These are phyloP conservation scores for Brachionus angularis DNA, from an alignment of 1,140 invertebrate species.

Conservation along the genomic window DNA sequence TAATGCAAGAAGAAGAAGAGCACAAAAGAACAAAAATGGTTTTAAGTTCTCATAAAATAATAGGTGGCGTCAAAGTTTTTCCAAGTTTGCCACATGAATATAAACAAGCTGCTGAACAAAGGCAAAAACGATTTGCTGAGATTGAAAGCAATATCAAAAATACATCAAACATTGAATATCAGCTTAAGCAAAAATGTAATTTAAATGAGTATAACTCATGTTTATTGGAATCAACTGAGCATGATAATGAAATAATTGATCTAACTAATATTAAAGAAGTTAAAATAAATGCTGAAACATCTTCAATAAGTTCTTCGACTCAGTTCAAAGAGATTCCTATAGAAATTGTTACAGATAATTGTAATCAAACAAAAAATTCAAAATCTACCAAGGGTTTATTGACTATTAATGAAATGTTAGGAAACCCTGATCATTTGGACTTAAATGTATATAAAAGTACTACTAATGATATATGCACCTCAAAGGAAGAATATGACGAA, in stretches of 20 bases:
- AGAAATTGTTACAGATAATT: neutral
- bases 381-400: neutral
- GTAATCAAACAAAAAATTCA: neutral
- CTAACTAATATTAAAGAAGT: conserved; percentile 26
- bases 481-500: neutral
- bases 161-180: neutral
- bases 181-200: neutral
- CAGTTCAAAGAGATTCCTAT: conserved; percentile 14
- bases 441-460: neutral
- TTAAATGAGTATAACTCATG: neutral
- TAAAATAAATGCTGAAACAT: conserved; percentile 13
- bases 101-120: conserved; percentile 2
- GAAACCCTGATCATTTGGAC: too few relatives aligned
- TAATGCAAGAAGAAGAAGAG: too few relatives aligned
- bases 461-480: neutral
- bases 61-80: conserved; percentile 42
- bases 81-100: conserved; percentile 21
- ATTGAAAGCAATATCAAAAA: conserved; percentile 33
- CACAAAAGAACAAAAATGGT: too few relatives aligned
- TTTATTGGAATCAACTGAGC: neutral
- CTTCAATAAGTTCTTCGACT: neutral
- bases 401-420: too few relatives aligned
- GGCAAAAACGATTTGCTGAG: conserved; percentile 6
- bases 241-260: conserved; percentile 36
- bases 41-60: conserved; percentile 26